Evolutionary conservation across 1,140 invertebrate species (phyloP).

Genomic region (Cataglyphis hispanica): DNA sequence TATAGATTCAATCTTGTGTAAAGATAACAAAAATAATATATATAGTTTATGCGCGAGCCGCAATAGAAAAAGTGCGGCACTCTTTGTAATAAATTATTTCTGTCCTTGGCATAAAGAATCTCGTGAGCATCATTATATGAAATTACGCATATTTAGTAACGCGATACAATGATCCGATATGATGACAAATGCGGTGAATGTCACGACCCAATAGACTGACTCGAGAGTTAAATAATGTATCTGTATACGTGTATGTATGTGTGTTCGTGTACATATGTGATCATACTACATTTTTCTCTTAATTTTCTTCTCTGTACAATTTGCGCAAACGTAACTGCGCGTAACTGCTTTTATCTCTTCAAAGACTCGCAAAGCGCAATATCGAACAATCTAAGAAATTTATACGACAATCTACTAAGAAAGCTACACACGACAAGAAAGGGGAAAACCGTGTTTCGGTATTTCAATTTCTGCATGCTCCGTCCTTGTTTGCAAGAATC

Average conservation of each 20-base stretch:
- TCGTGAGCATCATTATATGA: slow-evolving; percentile 10
- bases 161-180: slow-evolving; percentile 40
- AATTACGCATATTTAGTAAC: slow-evolving; percentile 7
- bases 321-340: slow-evolving; percentile 2
- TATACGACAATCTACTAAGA: slow-evolving; percentile 42
- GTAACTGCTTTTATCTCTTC: slow-evolving; percentile 30
- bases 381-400: slow-evolving; percentile 41
- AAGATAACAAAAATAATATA: slow-evolving; percentile 67
- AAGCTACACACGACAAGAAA: slow-evolving; percentile 27
- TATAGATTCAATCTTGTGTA: slow-evolving; percentile 57
- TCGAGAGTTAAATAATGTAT: slow-evolving; percentile 3
- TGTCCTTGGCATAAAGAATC: slow-evolving; percentile 14
- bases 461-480: slow-evolving; percentile 17
- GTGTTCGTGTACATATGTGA: slow-evolving; percentile 1
- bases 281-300: background rate
- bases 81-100: slow-evolving; percentile 44
- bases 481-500: background rate
- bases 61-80: background rate
- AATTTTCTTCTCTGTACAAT: slow-evolving; percentile 9
- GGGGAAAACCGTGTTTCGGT: background rate
- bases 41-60: slow-evolving; percentile 27
- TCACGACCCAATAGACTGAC: slow-evolving; percentile 14
- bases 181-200: slow-evolving; percentile 23
- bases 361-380: slow-evolving; percentile 13
- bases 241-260: background rate